Evolutionary conservation across 2,888 invertebrate species (phyloP), one percentile per base, ranked within the genome.

Genomic region (Sarcophaga caerulescens): DNA sequence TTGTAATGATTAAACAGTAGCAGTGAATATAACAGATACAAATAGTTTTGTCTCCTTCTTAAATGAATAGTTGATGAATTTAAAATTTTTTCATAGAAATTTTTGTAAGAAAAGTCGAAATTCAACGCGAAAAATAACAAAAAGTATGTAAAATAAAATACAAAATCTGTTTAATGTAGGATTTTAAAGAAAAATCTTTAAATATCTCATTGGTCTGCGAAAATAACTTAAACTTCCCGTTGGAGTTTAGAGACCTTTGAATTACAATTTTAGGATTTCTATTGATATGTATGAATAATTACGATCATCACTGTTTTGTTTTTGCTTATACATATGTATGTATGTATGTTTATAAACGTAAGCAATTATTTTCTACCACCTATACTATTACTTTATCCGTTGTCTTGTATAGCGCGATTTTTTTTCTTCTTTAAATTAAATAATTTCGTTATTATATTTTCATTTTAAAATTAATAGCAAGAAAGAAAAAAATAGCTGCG

Each of bases 401-500:
- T 52, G 35, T 2, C 35, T 45, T 47, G 8, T 47, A 25, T 68
- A 47, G 5, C 19, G 35, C 35, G 1, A 0, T 19, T 69, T 68
- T 12, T 25, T 23, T 47, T 44, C 23, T 25, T 19, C 23, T 12
- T 73, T n/a, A 21, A 73, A 80, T 66, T 74, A n/a, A 63, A 81
- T 70, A 62, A 81, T 74, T 66, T 45, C 66, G 14, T 73, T 60
- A 66, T 80, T 60, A 73, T 60, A 3, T 52, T 74, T 75, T 69
- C 25, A 66, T 81, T 74, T 35, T 52, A 35, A 35, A 35, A 35
- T 35, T 35, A 44, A 52, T 59, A 23, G 35, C 66, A 59, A 47
- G 19, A 44, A 68, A 47, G 25, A 47, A 3, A 44, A 57, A 52
- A 63, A 8, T 19, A 35, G 62, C 57, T 45, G 52, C 76, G 25